phyloP scores from a whole-genome alignment of 1,140 invertebrate genomes.

The Panagrolaimus sp. region DNA sequence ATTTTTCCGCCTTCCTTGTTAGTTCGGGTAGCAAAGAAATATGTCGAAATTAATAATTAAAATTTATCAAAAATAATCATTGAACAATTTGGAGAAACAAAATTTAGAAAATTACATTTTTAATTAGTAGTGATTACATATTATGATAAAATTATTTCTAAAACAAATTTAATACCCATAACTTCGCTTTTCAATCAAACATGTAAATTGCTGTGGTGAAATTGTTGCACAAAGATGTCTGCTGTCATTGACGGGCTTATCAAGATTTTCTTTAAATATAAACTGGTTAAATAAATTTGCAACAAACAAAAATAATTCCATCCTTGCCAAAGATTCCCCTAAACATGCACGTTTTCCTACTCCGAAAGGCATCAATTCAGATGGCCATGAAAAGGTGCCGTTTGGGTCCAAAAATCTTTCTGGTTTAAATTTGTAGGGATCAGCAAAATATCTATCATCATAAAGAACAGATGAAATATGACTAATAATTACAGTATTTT shows the following conservation, averaged over 20 bases:
- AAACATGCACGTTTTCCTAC: slow-evolving; percentile 22
- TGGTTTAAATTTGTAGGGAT: slow-evolving; percentile 17
- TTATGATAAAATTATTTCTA: background rate
- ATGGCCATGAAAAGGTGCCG: background rate
- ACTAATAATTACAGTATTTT: slow-evolving; percentile 6
- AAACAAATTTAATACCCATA: background rate
- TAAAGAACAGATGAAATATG: slow-evolving; percentile 16
- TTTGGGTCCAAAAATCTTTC: slow-evolving; percentile 19
- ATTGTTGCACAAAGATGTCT: background rate
- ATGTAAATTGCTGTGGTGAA: background rate
- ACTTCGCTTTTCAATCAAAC: background rate
- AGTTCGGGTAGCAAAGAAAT: no score
- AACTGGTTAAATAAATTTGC: slow-evolving; percentile 21
- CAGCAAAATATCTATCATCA: slow-evolving; percentile 15
- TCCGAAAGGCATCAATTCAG: slow-evolving; percentile 19
- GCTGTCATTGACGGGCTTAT: background rate
- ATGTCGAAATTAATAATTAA: no score
- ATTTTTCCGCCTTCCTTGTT: no score
- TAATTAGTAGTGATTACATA: no score
- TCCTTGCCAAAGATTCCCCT: slow-evolving; percentile 15
- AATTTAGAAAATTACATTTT: no score
- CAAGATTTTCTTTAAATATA: background rate
- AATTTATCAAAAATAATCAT: no score
- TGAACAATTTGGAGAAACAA: no score
- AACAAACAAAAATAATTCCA: slow-evolving; percentile 19